Evolutionary conservation across 2,797 vertebrate genomes (phyloP).

Genomic region (Jordanella pulchra): DNA sequence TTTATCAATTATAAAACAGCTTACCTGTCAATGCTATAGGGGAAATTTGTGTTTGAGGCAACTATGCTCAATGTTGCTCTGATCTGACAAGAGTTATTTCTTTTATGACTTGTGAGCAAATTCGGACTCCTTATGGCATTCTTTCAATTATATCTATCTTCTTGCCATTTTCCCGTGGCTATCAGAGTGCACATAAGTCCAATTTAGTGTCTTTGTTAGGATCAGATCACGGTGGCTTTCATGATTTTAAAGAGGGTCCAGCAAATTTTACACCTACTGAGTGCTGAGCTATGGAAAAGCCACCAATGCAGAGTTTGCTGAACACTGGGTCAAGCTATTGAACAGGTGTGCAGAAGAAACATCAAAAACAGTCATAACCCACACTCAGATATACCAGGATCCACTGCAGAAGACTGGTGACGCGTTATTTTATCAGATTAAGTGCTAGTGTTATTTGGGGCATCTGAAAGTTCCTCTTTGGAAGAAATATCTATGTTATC

Average conservation of each 20-base stretch:
- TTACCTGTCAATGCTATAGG: background rate
- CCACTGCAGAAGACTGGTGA: background rate
- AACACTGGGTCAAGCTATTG: background rate
- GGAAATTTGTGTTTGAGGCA: background rate
- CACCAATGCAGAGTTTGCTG: background rate
- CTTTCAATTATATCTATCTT: background rate
- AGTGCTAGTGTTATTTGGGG: background rate
- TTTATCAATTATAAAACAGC: background rate
- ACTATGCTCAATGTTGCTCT: background rate
- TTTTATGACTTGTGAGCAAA: background rate
- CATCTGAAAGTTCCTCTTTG: background rate
- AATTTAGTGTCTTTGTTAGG: background rate
- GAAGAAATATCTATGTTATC: background rate
- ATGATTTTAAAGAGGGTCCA: background rate
- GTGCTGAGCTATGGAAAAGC: background rate
- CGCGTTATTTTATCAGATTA: background rate
- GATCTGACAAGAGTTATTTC: background rate
- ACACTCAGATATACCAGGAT: background rate
- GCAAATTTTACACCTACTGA: background rate
- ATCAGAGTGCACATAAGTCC: background rate
- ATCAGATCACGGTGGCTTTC: background rate
- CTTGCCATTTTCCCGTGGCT: background rate
- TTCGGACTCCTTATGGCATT: background rate
- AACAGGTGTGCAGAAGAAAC: background rate
- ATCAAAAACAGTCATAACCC: background rate